Base-by-base conservation (phyloP, 2,888 invertebrate species). In the Drosophila birchii region DNA sequence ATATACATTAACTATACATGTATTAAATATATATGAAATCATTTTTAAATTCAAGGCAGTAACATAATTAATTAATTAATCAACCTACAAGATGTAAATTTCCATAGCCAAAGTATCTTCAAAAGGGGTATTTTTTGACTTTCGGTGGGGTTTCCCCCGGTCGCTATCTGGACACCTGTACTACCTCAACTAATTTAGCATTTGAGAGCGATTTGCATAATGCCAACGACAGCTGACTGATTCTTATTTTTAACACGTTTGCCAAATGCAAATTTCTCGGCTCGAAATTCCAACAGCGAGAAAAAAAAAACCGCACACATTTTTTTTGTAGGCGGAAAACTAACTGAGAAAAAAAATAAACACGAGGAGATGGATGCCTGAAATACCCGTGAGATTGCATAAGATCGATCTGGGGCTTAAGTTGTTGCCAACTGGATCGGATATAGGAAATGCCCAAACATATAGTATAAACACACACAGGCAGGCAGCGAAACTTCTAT, bases 191-290 rank as follows among this genome's bases (percentile, higher is more conserved):
- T 66, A 61, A 64, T 51, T 51, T 18, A 43, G 43, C 60, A 47
- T 53, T 47, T 67, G 57, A 45, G 41, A 47, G 23, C 53, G 14
- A 76, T 84, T 82, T 81, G 72, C 81, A 81, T 81, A 81, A 81
- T 81, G 74, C 68, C 74, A 77, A 67, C 66, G 73, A 78, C 66
- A 71, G 74, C 59, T 71, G 76, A 74, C 66, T 75, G 63, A 60
- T 64, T 73, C 54, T 64, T 41, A 75, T 71, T 73, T 75, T 78
- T 59, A 81, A 67, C 78, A 75, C 68, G 66, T 76, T 78, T 71
- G 41, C 23, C 73, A 64, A 47, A 54, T 53, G 57, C 62, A 49
- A 78, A 69, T 75, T 58, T 55, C 61, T 60, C 56, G 54, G 43
- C 55, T 62, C 11, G 53, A 29, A 68, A 53, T 61, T 62, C 70